Evolutionary conservation across 2,113 vertebrate species (phyloP), one percentile per base, ranked within the genome.

Genomic region (human): DNA sequence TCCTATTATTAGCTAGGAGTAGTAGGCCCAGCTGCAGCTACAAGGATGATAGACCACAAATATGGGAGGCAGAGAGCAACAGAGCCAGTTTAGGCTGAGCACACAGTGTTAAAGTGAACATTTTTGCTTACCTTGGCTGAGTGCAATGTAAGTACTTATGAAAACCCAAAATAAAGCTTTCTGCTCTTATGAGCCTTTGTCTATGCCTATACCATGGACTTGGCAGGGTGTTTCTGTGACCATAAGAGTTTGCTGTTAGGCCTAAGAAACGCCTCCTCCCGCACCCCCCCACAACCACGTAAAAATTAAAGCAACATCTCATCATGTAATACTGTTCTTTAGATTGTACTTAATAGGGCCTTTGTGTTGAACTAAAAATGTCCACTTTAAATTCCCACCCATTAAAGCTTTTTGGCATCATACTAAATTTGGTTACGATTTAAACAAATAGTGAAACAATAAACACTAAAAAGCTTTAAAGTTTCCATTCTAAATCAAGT

Each of bases 101-200:
- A 80, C 84, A 57, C 64, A 75, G 43, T 14, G 20, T 22, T 57
- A 64, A 66, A 88, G 48, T 70, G 32, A 82, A 55, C n/a, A 20
- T 35, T 82, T 88, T n/a, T 83, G 95, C 96, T 97, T 96, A 95
- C 87, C 79, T 98, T 97, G 96, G 90, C 96, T 80, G 32, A 75
- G 48, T 0, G 6, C 43, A n/a, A 72, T 11, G 35, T 88, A 79
- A 75, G 73, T 59, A 89, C 32, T 22, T 76, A 73, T 30, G 22
- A 75, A 90, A 94, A 78, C 38, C 52, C 90, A 50, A 84, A 84
- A 68, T 52, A 84, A 94, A 92, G 16, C 35, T 79, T 78, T 90
- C 89, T 89, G 38, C 61, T 76, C 79, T 83, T 35, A 64, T 23
- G 3, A 64, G 43, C 4, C 48, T 85, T 57, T 61, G 55, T 90